Evolutionary conservation across 2,888 invertebrate species (phyloP), one percentile per base, ranked within the genome.

Genomic region (Emesis furor): DNA sequence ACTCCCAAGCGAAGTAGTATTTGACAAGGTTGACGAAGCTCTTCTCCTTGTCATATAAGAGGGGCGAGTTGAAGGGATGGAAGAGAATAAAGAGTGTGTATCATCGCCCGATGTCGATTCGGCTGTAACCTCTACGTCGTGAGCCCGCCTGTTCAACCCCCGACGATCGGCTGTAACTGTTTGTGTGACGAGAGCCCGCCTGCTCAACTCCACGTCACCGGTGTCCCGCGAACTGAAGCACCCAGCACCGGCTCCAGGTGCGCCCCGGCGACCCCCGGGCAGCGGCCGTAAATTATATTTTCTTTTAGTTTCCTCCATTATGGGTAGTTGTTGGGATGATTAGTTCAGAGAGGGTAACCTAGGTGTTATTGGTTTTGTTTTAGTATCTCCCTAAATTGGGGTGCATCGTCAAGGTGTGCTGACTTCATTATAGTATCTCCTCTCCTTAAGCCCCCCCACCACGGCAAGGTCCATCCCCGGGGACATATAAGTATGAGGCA

Each of bases 51-150:
- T 77, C 79, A 81, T 76, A 55, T 79, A 77, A 3, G 75, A 79
- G 2, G 83, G 83, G 73, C 83, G 71, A 79, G 81, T 78, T 10
- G 81, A 84, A 42, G 81, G 81, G 69, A 81, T 74, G 42, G 83
- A 84, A 24, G 83, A 84, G 68, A 83, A 83, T 24, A 83, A 30
- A 8, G 78, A 76, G 8, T 3, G 68, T 39, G 74, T 79, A 69
- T 84, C 79, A 72, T 84, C 77, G 35, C 35, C 35, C 35, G 35
- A 35, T 74, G 73, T 73, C 35, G 73, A 59, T 75, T 71, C 77
- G 77, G 77, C 77, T 77, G 77, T 77, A 35, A 62, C 71, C 14
- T 68, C 55, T 14, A 14, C 76, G 68, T 32, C 68, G 68, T 8
- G 51, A 37, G 69, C 76, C 69, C 76, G 76, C 76, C 76, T 76